Percentiles rank a stretch among this genome's conserved stretches.
Evolutionary conservation across 2,113 vertebrate genomes (phyloP).

Genomic region (Myiopsitta monachus): DNA sequence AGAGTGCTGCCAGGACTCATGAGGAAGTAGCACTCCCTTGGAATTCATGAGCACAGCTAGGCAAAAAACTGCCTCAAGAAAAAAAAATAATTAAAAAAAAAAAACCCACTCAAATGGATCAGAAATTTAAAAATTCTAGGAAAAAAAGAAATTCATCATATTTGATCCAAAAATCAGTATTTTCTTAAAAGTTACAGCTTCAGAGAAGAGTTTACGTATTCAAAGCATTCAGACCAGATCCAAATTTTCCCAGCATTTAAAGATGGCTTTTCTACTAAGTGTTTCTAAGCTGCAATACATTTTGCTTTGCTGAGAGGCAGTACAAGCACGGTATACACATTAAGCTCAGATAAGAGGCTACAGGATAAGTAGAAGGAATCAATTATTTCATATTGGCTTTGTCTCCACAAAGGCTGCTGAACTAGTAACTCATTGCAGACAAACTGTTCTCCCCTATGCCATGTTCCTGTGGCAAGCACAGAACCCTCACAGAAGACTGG

Average conservation of each 20-base stretch:
- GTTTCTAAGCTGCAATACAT: neutral
- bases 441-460: neutral
- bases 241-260: neutral
- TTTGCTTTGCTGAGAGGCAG: neutral
- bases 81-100: neutral
- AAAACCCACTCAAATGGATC: neutral
- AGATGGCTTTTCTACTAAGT: neutral
- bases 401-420: neutral
- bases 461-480: neutral
- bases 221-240: neutral
- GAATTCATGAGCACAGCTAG: neutral
- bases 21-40: neutral
- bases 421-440: neutral
- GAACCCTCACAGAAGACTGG: fast-evolving
- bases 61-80: neutral
- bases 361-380: neutral
- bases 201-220: neutral
- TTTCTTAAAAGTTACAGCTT: neutral
- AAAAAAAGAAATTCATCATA: neutral
- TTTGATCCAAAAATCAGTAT: neutral
- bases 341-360: neutral
- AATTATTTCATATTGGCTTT: neutral
- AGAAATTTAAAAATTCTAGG: neutral
- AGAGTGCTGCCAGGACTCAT: neutral
- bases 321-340: fast-evolving